Evolutionary conservation across 2,113 vertebrate species (phyloP).

Genomic region (Galeopterus variegatus): DNA sequence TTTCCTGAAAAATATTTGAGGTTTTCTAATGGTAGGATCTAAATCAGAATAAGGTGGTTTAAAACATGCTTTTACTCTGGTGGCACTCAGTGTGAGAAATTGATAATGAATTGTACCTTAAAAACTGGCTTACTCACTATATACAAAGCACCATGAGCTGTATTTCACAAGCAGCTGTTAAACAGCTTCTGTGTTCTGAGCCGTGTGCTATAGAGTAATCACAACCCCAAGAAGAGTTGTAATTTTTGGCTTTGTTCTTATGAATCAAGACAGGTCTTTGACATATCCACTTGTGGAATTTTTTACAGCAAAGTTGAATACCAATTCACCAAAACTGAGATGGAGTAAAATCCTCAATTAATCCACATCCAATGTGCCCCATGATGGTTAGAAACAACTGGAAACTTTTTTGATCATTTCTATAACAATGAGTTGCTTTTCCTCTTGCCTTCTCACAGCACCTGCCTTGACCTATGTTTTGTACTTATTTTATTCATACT

Average conservation of each 20-base stretch:
- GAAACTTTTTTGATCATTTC: neutral
- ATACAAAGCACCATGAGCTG: neutral
- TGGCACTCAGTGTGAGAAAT: slow-evolving; percentile 37
- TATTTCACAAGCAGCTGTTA: neutral
- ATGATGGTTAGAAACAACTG: neutral
- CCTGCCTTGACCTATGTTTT: neutral
- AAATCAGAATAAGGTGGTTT: slow-evolving; percentile 45
- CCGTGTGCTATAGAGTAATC: neutral
- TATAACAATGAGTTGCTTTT: neutral
- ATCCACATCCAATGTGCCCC: neutral
- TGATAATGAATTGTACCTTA: neutral
- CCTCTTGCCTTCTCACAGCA: neutral
- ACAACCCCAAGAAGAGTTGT: neutral
- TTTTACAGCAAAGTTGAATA: neutral
- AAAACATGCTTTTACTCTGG: slow-evolving; percentile 2
- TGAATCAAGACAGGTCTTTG: neutral
- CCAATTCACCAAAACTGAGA: slow-evolving; percentile 33
- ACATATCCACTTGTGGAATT: neutral
- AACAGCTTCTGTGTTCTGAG: neutral
- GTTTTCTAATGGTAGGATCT: neutral
- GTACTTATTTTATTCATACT: slow-evolving; percentile 4
- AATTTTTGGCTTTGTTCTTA: slow-evolving; percentile 19
- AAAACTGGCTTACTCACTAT: neutral
- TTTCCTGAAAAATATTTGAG: neutral
- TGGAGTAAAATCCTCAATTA: neutral